A percentile compares a stretch with the other conserved stretches of the same genome.
phyloP scores from a whole-genome alignment of 2,888 invertebrate genomes.

The Dynastes maya region DNA sequence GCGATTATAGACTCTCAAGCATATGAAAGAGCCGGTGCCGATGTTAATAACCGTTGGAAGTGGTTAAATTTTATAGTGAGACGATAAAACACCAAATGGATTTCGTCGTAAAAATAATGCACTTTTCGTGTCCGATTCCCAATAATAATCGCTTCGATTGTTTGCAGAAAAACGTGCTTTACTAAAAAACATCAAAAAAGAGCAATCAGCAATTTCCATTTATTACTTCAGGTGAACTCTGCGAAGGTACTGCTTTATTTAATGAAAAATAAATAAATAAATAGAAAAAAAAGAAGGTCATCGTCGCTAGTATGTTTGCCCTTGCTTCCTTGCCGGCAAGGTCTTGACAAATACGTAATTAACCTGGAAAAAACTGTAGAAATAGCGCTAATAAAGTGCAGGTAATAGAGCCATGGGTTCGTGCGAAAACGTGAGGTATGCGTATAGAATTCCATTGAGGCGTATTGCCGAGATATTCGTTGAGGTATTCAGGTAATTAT shows the following conservation, averaged over 20 bases:
- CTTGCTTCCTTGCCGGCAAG: slow-evolving; percentile 17
- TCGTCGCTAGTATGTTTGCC: neutral
- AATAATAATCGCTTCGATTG: neutral
- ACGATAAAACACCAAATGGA: neutral
- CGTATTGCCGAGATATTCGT: too few relatives aligned
- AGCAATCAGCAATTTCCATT: neutral
- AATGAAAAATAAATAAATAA: too few relatives aligned
- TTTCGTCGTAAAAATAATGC: neutral
- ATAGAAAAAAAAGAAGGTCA: neutral
- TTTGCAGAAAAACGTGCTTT: neutral
- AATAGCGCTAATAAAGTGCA: neutral
- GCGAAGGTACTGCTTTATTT: neutral
- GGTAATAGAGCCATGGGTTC: too few relatives aligned
- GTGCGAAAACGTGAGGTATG: too few relatives aligned
- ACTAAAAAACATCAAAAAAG: neutral
- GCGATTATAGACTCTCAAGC: too few relatives aligned
- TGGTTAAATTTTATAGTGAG: neutral
- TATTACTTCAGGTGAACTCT: neutral
- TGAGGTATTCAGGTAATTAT: too few relatives aligned
- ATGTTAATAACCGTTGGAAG: neutral
- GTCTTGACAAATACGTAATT: slow-evolving; percentile 14
- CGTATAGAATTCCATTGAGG: too few relatives aligned
- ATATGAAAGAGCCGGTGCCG: too few relatives aligned
- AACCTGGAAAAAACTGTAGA: slow-evolving; percentile 1
- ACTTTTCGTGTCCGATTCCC: neutral